These are phyloP conservation scores for Dicaeum eximium DNA, from an alignment of 2,113 vertebrate genomes.

Conservation along the genomic window DNA sequence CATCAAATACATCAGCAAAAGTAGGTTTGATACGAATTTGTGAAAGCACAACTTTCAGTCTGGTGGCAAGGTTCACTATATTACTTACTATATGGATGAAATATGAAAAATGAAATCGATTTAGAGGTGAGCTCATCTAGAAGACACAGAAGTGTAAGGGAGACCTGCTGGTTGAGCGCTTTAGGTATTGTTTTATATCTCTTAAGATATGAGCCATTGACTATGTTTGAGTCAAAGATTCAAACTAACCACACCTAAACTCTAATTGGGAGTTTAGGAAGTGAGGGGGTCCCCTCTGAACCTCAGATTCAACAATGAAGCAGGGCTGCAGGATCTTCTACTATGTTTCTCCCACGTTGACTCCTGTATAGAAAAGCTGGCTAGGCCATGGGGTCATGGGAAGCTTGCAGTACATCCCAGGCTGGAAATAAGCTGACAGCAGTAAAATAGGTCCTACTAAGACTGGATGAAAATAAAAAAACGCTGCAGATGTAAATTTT, in stretches of 20 bases:
- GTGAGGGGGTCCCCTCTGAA: background rate
- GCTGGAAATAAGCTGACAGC: background rate
- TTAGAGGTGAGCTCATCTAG: background rate
- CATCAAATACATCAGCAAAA: background rate
- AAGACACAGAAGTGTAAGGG: background rate
- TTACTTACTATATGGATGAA: background rate
- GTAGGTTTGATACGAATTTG: background rate
- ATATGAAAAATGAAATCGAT: background rate
- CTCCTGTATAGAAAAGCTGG: background rate
- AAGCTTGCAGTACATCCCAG: background rate
- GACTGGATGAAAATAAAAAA: background rate
- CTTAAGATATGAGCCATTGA: background rate
- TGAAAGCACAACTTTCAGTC: background rate
- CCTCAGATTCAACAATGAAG: background rate
- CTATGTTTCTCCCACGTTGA: background rate
- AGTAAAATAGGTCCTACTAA: background rate
- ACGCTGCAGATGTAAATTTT: background rate
- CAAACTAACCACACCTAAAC: rapidly evolving
- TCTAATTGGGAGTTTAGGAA: background rate
- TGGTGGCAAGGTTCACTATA: background rate
- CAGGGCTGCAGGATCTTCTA: background rate
- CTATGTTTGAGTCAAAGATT: background rate
- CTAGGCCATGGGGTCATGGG: background rate
- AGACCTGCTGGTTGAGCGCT: background rate
- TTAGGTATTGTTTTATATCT: background rate